phyloP scores from a whole-genome alignment of 2,113 vertebrate species.

The Microcebus jonahi region DNA sequence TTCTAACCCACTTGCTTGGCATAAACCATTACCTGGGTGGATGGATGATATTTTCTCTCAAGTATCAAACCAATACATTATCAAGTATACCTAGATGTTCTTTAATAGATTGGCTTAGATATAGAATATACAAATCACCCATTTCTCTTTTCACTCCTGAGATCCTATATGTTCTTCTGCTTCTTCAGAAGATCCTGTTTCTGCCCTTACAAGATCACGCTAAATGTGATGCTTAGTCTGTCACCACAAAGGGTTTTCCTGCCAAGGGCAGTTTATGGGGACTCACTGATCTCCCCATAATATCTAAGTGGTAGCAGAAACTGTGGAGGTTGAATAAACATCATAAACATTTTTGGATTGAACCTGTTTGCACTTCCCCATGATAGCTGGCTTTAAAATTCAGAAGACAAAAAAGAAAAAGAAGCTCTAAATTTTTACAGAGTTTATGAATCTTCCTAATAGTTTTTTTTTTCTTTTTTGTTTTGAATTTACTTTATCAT shows the following conservation, averaged over 20 bases:
- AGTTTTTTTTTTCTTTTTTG: neutral
- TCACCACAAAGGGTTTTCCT: neutral
- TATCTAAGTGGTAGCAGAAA: neutral
- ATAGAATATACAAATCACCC: neutral
- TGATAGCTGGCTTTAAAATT: neutral
- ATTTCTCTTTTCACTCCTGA: neutral
- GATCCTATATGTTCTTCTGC: neutral
- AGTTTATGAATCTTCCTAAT: neutral
- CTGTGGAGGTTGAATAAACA: conserved; percentile 34
- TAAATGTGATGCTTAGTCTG: neutral
- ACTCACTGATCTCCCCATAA: neutral
- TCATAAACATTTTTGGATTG: neutral
- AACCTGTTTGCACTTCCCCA: conserved; percentile 15
- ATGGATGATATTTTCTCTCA: conserved; percentile 5
- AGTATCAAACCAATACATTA: conserved; percentile 42
- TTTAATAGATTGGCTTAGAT: neutral
- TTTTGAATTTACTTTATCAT: neutral
- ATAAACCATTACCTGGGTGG: conserved; percentile 10
- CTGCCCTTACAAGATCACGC: neutral
- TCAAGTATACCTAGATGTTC: neutral
- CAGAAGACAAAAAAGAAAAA: neutral
- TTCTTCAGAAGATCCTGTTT: neutral
- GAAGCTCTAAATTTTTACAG: neutral
- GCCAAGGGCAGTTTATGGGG: neutral
- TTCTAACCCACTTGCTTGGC: neutral